These are phyloP conservation scores for Diabrotica undecimpunctata DNA, from an alignment of 1,140 invertebrate genomes.

Conservation along the genomic window DNA sequence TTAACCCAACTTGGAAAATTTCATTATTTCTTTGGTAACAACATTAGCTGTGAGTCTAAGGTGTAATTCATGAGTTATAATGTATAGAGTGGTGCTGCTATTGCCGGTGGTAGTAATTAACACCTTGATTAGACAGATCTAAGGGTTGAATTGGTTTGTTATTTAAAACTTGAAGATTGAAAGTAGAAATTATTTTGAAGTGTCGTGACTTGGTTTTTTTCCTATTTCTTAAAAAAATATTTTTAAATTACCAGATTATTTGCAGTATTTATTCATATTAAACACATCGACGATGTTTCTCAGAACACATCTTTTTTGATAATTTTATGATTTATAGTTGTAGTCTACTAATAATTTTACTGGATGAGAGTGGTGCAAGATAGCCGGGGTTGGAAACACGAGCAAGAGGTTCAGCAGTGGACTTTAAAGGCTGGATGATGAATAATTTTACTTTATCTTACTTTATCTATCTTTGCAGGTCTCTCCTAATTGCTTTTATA, in stretches of 20 bases:
- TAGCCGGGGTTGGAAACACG: too few species aligned
- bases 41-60: background rate
- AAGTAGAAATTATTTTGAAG: background rate
- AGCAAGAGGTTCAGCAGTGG: too few species aligned
- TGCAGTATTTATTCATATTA: background rate
- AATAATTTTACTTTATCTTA: too few species aligned
- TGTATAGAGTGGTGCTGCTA: background rate
- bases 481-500: too few species aligned
- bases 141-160: background rate
- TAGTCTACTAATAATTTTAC: too few species aligned
- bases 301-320: too few species aligned
- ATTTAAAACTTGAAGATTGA: background rate
- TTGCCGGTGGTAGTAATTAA: background rate
- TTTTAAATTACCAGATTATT: background rate
- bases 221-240: background rate
- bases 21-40: constrained; percentile 2
- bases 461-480: too few species aligned
- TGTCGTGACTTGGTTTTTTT: background rate
- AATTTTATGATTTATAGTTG: too few species aligned
- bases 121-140: background rate
- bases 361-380: too few species aligned
- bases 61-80: constrained; percentile 3
- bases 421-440: too few species aligned
- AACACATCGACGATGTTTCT: background rate
- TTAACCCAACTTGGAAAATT: background rate